A percentile compares a stretch with the other conserved stretches of the same genome.
Conservation (phyloP, 2,888 invertebrate species). For the Aphodius sticticus region DNA sequence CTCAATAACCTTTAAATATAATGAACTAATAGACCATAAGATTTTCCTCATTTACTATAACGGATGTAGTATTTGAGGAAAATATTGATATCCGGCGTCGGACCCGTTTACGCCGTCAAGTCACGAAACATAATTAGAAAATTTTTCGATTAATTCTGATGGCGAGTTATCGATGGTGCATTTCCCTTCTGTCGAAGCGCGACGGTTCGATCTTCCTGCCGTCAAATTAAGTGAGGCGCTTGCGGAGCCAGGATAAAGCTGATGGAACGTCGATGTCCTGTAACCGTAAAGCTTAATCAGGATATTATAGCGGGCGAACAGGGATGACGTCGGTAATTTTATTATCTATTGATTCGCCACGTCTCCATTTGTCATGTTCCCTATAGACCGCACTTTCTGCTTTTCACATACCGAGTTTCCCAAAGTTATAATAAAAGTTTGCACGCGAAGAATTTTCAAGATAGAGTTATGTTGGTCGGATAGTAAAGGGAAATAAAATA, state of each 20-base stretch:
- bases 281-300: not conserved
- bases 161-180: not conserved
- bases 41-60: no score
- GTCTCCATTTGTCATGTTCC: not conserved
- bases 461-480: not conserved
- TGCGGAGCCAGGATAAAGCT: not conserved
- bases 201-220: not conserved
- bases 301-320: not conserved
- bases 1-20: no score
- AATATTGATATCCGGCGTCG: not conserved
- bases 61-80: not conserved
- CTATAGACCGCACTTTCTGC: not conserved
- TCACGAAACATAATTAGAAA: not conserved
- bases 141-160: not conserved
- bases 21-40: no score
- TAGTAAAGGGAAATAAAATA: no score
- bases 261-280: constrained; percentile 4
- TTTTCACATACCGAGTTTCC: not conserved
- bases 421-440: not conserved
- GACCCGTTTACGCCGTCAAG: not conserved
- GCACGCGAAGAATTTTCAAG: not conserved
- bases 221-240: not conserved
- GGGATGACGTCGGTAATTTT: not conserved
- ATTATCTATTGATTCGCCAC: not conserved
- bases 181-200: not conserved